Evolutionary conservation across 2,797 vertebrate genomes (phyloP), one percentile per base, ranked within the genome.

Genomic region (Brachyrhaphis roseni): DNA sequence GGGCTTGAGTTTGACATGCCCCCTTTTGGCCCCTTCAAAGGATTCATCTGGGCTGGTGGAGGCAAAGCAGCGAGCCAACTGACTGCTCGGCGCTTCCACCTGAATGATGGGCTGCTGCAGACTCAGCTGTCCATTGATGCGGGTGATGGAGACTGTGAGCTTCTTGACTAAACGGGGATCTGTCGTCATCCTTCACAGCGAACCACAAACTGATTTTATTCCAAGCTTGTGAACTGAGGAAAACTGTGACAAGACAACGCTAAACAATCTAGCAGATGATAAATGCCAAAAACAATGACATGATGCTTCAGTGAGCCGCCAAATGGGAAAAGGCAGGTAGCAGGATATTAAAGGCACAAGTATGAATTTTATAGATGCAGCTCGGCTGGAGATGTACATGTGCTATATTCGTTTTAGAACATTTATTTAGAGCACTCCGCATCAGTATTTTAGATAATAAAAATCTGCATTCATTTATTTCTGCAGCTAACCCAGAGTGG

Each of bases 91-190:
- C 51, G 68, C 78, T 77, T 74, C 82, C 78, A 82, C 82, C 77
- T 85, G 66, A 85, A 77, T 82, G 85, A 91, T 82, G 82, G 79
- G 74, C 75, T 26, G 53, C 41, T 78, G 76, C 75, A 78, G 68
- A 80, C 75, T 66, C 55, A 51, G 72, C 82, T 84, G 82, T 86
- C 85, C 76, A 82, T 62, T 77, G 84, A 89, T 86, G 81, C 78
- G 68, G 81, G 81, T 75, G 84, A 90, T 53, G 34, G 80, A 84
- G 72, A 78, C 64, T 78, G 59, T 75, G 75, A 88, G 83, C 62
- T 78, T 83, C 76, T 78, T 66, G 77, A 81, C 78, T 75, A 39
- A 75, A 16, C 71, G 71, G 66, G 70, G 51, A 85, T 64, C 57
- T 45, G 77, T 86, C 74, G 78, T 73, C 16, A 77, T 89, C 78